Percentiles rank a stretch among this genome's conserved stretches.
phyloP scores from a whole-genome alignment of 2,797 vertebrate genomes.

The Furcifer pardalis region DNA sequence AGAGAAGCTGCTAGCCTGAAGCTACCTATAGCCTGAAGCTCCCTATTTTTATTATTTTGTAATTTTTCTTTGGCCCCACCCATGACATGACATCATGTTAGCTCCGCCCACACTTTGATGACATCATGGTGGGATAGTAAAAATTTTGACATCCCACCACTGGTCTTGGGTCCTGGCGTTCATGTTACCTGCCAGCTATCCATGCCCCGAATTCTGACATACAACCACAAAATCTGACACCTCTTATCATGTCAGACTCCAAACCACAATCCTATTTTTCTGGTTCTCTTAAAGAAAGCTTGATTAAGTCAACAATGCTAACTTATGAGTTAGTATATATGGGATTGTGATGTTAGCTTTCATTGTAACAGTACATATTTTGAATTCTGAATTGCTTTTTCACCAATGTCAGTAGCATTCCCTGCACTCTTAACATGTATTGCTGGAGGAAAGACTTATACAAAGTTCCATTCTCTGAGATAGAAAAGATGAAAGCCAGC shows the following conservation, averaged over 20 bases:
- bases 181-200: no score
- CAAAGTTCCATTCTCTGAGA: conserved; percentile 45
- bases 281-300: neutral
- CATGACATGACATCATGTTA: no score
- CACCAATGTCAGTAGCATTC: conserved; percentile 61
- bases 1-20: no score
- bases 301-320: neutral
- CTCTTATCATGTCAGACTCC: conserved; percentile 69
- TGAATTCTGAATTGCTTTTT: conserved; percentile 58
- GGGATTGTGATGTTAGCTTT: conserved; percentile 54
- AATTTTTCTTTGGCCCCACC: no score
- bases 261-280: neutral
- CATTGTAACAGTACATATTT: conserved; percentile 40
- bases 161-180: no score
- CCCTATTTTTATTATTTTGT: no score
- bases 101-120: no score
- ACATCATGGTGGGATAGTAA: no score
- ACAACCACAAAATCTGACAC: conserved; percentile 51
- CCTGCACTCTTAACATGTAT: conserved; percentile 61
- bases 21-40: no score
- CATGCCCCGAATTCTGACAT: no score
- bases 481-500: conserved; percentile 45
- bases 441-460: conserved; percentile 41
- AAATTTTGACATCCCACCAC: no score
- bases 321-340: neutral